A percentile compares a stretch with the other conserved stretches of the same genome.
These are phyloP conservation scores for Anthophora plumipes DNA, from an alignment of 2,888 invertebrate species.

Conservation along the genomic window DNA sequence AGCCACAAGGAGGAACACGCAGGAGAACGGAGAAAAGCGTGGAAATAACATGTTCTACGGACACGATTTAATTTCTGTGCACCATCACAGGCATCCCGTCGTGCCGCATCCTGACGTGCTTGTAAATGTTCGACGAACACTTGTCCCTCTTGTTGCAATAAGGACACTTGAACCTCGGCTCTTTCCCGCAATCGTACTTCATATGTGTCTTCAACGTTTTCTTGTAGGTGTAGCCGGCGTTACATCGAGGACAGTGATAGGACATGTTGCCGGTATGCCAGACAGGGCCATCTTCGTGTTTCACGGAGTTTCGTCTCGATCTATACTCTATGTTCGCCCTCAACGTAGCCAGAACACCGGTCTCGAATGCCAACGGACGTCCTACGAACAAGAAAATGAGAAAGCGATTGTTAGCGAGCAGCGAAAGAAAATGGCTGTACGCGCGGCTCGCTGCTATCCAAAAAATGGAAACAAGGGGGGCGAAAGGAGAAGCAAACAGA, in stretches of 20 bases:
- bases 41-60: not conserved
- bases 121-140: constrained; percentile 85
- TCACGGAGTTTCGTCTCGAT: constrained; percentile 46
- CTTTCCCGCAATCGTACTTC: constrained; percentile 85
- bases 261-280: constrained; percentile 77
- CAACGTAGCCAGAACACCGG: constrained; percentile 72
- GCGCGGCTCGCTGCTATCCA: constrained; percentile 8
- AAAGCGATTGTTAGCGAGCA: constrained; percentile 51
- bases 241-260: constrained; percentile 84
- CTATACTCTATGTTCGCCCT: constrained; percentile 70
- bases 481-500: not conserved
- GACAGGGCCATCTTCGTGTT: constrained; percentile 72
- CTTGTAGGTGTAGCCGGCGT: constrained; percentile 83
- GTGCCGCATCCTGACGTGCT: constrained; percentile 81
- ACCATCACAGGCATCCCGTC: constrained; percentile 81
- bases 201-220: constrained; percentile 84
- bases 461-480: constrained; percentile 25
- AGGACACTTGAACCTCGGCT: constrained; percentile 85
- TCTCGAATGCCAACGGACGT: constrained; percentile 65
- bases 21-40: not conserved
- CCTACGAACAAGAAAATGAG: constrained; percentile 78
- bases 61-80: constrained; percentile 72
- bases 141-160: constrained; percentile 86
- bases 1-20: too few species aligned
- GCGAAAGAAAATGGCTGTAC: not conserved